Conservation (phyloP, 2,113 vertebrate species). For the Epinephelus fuscoguttatus region DNA sequence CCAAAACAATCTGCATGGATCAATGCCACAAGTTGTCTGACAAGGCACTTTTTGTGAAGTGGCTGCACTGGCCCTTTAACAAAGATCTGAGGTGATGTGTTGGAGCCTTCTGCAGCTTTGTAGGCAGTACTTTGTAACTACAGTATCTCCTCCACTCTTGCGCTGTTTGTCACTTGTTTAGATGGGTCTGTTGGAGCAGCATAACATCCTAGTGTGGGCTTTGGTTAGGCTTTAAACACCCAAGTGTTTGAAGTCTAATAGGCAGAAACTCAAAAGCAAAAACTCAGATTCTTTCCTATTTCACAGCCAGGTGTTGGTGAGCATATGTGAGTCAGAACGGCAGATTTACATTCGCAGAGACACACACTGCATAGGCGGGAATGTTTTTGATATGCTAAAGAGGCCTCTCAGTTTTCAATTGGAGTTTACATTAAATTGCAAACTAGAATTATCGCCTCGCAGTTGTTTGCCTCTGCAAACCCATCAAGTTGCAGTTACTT, state of each 20-base stretch:
- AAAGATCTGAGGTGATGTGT: slow-evolving; percentile 1
- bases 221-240: slow-evolving; percentile 13
- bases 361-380: not conserved
- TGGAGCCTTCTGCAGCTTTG: not conserved
- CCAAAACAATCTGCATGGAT: not conserved
- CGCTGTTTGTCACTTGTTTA: not conserved
- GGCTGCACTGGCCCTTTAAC: not conserved
- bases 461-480: too few species aligned
- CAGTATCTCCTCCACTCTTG: not conserved
- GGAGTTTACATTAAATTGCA: not conserved
- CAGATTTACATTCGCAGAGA: slow-evolving; percentile 18
- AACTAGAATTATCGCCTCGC: too few species aligned
- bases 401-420: not conserved
- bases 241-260: slow-evolving; percentile 39
- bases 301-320: slow-evolving; percentile 33
- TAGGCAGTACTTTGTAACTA: not conserved
- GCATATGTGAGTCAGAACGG: not conserved
- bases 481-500: too few species aligned
- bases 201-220: slow-evolving; percentile 6
- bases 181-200: slow-evolving; percentile 16
- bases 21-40: not conserved
- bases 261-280: slow-evolving; percentile 34
- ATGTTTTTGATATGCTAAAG: slow-evolving; percentile 40
- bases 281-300: slow-evolving; percentile 6
- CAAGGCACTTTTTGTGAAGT: not conserved